Evolutionary conservation across 2,888 invertebrate species (phyloP).

Genomic region (Unio delphinus): DNA sequence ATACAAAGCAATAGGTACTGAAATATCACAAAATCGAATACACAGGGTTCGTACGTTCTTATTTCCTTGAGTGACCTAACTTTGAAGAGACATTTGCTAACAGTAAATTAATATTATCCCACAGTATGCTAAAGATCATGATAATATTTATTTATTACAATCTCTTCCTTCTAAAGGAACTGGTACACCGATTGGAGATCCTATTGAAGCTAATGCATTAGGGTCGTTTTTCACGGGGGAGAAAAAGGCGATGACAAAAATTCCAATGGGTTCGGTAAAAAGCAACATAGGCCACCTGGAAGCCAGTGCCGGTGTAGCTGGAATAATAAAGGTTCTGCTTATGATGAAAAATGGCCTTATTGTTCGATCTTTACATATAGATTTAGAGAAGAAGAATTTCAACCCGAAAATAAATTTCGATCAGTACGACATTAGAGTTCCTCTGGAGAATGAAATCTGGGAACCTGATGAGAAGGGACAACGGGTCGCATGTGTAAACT

Average conservation of each 20-base stretch:
- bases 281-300: slow-evolving; percentile 49
- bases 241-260: not conserved
- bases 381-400: slow-evolving; percentile 5
- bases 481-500: slow-evolving; percentile 32
- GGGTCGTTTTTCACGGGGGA: slow-evolving; percentile 28
- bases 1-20: too few species aligned
- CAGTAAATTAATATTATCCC: too few species aligned
- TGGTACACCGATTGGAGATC: slow-evolving; percentile 53
- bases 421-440: slow-evolving; percentile 20
- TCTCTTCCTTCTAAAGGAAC: slow-evolving; percentile 31
- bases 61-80: too few species aligned
- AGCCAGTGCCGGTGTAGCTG: slow-evolving; percentile 43
- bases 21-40: too few species aligned
- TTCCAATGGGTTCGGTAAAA: slow-evolving; percentile 45
- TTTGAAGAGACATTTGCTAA: too few species aligned
- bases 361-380: slow-evolving; percentile 42
- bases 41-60: too few species aligned
- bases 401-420: slow-evolving; percentile 37
- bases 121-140: too few species aligned
- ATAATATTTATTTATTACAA: not conserved
- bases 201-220: slow-evolving; percentile 44
- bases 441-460: slow-evolving; percentile 19
- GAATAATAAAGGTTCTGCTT: slow-evolving; percentile 48
- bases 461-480: slow-evolving; percentile 2
- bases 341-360: slow-evolving; percentile 45